Conservation (phyloP, 2,113 vertebrate species). For the Leptosomus discolor region DNA sequence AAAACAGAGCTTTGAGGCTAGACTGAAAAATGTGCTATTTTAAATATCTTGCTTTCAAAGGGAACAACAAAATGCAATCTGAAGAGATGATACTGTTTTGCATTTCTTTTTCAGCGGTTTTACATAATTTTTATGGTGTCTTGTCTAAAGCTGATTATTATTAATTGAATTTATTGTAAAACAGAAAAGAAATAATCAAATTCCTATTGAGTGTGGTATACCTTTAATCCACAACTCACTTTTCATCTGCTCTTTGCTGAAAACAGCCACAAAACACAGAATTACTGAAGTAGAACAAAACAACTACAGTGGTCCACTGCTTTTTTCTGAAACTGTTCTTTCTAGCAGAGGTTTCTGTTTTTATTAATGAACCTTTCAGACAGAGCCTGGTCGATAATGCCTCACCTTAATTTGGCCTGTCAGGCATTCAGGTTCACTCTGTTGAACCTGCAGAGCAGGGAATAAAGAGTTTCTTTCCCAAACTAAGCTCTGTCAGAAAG, state of each 20-base stretch:
- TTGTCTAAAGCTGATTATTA: background rate
- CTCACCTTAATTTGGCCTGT: background rate
- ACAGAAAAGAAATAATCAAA: background rate
- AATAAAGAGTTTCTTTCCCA: background rate
- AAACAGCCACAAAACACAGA: background rate
- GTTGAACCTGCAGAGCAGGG: background rate
- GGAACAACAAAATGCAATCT: background rate
- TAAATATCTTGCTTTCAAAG: constrained; percentile 13
- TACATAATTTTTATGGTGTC: background rate
- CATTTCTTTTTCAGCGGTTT: background rate
- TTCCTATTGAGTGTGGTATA: background rate
- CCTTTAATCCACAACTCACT: background rate
- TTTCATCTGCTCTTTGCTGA: background rate
- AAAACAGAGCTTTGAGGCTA: constrained; percentile 24
- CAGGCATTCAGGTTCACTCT: background rate
- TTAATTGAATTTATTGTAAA: background rate
- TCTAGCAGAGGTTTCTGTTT: background rate
- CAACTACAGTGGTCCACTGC: background rate
- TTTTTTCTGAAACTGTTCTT: background rate
- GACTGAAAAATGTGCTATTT: constrained; percentile 10
- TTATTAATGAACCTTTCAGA: background rate
- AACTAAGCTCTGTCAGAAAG: background rate
- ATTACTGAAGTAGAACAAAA: background rate
- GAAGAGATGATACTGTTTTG: background rate
- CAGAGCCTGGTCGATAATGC: background rate